These are phyloP conservation scores for Liparis tanakae DNA, from an alignment of 2,797 vertebrate species.

Conservation along the genomic window DNA sequence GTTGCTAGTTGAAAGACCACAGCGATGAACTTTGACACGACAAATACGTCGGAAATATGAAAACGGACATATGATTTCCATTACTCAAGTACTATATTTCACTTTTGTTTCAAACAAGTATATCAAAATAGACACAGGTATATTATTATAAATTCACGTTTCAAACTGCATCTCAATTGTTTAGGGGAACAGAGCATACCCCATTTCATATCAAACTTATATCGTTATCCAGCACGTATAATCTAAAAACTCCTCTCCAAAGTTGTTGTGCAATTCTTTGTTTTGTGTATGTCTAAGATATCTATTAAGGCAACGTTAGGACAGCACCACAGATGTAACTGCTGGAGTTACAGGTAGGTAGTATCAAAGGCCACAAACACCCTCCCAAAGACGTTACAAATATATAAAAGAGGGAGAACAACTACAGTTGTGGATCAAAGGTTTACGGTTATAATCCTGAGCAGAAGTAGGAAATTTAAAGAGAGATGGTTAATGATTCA, in stretches of 20 bases:
- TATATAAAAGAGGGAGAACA: slow-evolving; percentile 57
- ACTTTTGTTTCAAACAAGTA: slow-evolving; percentile 57
- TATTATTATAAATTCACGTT: slow-evolving; percentile 69
- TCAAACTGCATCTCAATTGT: slow-evolving; percentile 47
- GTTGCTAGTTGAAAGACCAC: slow-evolving; percentile 57
- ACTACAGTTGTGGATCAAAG: slow-evolving; percentile 57
- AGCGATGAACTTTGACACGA: slow-evolving; percentile 41
- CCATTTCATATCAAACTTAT: slow-evolving; percentile 67
- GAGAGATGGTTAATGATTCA: slow-evolving; percentile 50
- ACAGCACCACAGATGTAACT: slow-evolving; percentile 79
- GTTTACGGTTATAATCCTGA: slow-evolving; percentile 72
- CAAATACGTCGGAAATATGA: slow-evolving; percentile 52
- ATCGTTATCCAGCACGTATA: slow-evolving; percentile 48
- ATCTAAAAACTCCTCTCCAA: slow-evolving; percentile 47
- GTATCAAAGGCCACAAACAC: slow-evolving; percentile 75
- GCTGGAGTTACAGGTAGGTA: slow-evolving; percentile 71
- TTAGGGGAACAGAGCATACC: slow-evolving; percentile 43
- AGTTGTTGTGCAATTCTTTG: slow-evolving; percentile 69
- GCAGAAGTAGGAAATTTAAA: slow-evolving; percentile 60
- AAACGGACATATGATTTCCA: slow-evolving; percentile 46
- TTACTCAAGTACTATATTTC: slow-evolving; percentile 37
- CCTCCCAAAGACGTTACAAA: slow-evolving; percentile 53
- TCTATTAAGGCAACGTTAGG: slow-evolving; percentile 79
- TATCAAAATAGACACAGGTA: slow-evolving; percentile 73
- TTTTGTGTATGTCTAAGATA: slow-evolving; percentile 37